Conservation (phyloP, 2,888 invertebrate genomes). For the Exephanes ischioxanthus region DNA sequence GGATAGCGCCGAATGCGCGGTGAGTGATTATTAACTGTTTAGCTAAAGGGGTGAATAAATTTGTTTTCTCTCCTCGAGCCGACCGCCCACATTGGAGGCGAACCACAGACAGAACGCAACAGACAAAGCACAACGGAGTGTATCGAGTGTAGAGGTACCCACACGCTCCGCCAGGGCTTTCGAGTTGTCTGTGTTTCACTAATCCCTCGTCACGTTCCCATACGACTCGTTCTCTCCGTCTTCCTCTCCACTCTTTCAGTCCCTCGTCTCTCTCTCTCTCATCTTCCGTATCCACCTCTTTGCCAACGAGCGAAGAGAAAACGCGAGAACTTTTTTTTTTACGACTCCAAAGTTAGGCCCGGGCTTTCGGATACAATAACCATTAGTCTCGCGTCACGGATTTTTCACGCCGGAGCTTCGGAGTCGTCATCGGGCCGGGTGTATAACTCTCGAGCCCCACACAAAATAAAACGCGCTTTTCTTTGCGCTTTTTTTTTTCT, state of each 20-base stretch:
- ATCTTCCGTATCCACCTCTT: conserved; percentile 41
- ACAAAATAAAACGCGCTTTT: conserved; percentile 55
- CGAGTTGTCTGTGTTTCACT: conserved; percentile 47
- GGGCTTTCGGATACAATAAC: conserved; percentile 53
- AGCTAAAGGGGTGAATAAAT: conserved; percentile 77
- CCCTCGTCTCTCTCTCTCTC: conserved; percentile 20
- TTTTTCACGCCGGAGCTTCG: conserved; percentile 40
- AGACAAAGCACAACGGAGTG: conserved; percentile 19
- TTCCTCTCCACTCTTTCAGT: background rate
- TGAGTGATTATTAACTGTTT: conserved; percentile 76
- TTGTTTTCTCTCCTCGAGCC: conserved; percentile 66
- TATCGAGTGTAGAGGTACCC: conserved; percentile 10
- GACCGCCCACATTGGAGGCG: conserved; percentile 74
- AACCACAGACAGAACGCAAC: conserved; percentile 37
- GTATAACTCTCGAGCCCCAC: conserved; percentile 25
- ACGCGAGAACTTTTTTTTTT: conserved; percentile 47
- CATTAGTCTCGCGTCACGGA: conserved; percentile 69
- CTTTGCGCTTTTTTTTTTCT: conserved; percentile 28
- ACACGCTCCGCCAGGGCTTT: conserved; percentile 21
- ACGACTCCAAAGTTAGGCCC: conserved; percentile 41
- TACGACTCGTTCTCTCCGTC: conserved; percentile 17
- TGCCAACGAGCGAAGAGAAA: conserved; percentile 49
- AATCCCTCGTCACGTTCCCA: conserved; percentile 46
- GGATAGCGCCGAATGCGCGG: conserved; percentile 51
- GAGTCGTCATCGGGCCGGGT: conserved; percentile 39